These are phyloP conservation scores for Sebastes elongatus DNA, from an alignment of 2,797 vertebrate species.

Conservation along the genomic window DNA sequence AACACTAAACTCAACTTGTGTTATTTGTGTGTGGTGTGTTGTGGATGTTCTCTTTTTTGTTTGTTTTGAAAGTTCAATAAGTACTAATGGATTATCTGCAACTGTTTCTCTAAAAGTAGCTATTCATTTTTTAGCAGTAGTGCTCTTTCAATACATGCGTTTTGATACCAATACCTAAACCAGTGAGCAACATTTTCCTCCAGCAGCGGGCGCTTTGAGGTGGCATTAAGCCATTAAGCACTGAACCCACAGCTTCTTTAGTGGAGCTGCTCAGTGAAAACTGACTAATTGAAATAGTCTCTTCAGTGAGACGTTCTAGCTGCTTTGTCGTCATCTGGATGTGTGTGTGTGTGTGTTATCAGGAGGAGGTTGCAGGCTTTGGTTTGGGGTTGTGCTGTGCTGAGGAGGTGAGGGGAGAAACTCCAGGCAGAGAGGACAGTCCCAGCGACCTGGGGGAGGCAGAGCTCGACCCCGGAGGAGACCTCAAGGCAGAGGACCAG, in stretches of 20 bases:
- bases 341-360: conserved; percentile 16
- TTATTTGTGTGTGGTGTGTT: background rate
- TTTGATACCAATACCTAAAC: background rate
- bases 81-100: background rate
- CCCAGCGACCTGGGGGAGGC: conserved; percentile 88
- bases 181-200: background rate
- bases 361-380: conserved; percentile 75
- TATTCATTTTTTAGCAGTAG: background rate
- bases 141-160: background rate
- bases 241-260: background rate
- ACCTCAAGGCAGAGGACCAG: conserved; percentile 75
- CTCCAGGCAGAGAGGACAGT: conserved; percentile 89
- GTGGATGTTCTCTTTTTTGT: background rate
- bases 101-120: background rate
- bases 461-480: conserved; percentile 87
- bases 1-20: background rate
- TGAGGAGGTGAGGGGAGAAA: conserved; percentile 87
- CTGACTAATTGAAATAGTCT: background rate
- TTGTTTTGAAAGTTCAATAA: background rate
- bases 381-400: conserved; percentile 74
- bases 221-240: background rate
- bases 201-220: background rate
- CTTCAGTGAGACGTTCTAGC: accelerated
- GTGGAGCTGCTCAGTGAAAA: background rate
- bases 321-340: background rate